Conservation (phyloP, 2,888 invertebrate genomes). For the Drosophila niveifrons region DNA sequence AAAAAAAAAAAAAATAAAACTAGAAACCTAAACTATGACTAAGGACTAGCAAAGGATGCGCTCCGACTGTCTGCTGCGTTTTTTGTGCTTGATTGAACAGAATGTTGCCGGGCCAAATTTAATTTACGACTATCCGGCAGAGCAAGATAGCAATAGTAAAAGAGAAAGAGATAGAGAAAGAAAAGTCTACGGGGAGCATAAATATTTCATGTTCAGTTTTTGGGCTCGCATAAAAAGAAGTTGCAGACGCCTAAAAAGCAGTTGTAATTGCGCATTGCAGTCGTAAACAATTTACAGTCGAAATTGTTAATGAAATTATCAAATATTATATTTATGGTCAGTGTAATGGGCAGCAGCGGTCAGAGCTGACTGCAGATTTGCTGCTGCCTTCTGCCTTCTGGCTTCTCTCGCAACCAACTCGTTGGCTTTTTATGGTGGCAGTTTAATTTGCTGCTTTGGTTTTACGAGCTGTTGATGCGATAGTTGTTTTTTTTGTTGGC, state of each 20-base stretch:
- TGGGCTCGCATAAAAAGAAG: conserved; percentile 57
- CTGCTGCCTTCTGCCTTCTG: neutral
- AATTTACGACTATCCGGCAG: conserved; percentile 70
- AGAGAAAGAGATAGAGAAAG: neutral
- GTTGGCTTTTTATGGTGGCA: conserved; percentile 66
- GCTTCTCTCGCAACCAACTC: conserved; percentile 11
- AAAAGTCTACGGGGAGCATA: conserved; percentile 42
- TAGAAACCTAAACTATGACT: conserved; percentile 37
- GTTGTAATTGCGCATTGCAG: conserved; percentile 33
- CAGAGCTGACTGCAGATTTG: conserved; percentile 17
- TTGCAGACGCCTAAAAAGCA: conserved; percentile 72
- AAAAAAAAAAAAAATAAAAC: conserved; percentile 51
- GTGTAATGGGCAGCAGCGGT: conserved; percentile 57
- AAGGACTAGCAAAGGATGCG: conserved; percentile 41
- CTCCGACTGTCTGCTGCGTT: conserved; percentile 57
- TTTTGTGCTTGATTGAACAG: conserved; percentile 82
- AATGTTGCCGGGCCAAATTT: conserved; percentile 78
- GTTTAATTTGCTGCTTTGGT: conserved; percentile 80
- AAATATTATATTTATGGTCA: conserved; percentile 81
- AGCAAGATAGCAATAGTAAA: conserved; percentile 19
- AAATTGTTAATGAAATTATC: conserved; percentile 82
- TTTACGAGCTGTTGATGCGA: conserved; percentile 80
- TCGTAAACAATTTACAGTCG: conserved; percentile 79
- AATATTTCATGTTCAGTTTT: conserved; percentile 73
- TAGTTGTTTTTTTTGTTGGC: conserved; percentile 45